Evolutionary conservation across 2,888 invertebrate genomes (phyloP).

Genomic region (Koerneria pararmatus): DNA sequence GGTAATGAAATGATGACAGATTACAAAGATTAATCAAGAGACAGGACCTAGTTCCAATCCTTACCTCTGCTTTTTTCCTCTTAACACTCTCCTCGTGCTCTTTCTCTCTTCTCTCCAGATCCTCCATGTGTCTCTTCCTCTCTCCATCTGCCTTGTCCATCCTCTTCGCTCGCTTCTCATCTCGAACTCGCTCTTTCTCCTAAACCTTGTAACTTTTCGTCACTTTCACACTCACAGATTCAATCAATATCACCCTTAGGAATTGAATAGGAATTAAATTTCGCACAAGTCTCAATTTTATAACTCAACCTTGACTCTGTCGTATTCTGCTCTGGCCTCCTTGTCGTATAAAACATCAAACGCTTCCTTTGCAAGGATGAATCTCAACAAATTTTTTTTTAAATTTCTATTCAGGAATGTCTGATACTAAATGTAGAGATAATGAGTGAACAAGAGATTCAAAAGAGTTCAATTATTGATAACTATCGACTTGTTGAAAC

Average conservation of each 20-base stretch:
- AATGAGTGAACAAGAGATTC: no score
- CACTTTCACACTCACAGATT: no score
- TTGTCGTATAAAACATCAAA: slow-evolving; percentile 41
- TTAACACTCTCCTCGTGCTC: slow-evolving; percentile 25
- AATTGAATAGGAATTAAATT: no score
- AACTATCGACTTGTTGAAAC: no score
- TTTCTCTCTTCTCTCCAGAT: slow-evolving; percentile 33
- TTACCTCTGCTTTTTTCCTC: slow-evolving; percentile 2
- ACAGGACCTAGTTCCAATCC: no score
- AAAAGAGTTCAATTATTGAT: no score
- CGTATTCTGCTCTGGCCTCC: slow-evolving; percentile 34
- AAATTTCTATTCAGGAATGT: slow-evolving; percentile 5
- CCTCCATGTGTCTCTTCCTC: slow-evolving; percentile 33
- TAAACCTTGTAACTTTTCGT: no score
- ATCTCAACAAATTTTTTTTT: slow-evolving; percentile 23
- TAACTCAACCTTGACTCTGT: slow-evolving; percentile 29
- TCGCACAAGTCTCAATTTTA: no score
- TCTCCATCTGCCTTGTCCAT: slow-evolving; percentile 38
- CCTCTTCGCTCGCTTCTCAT: slow-evolving; percentile 25
- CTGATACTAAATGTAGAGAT: neutral
- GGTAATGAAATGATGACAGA: no score
- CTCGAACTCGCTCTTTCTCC: slow-evolving; percentile 25
- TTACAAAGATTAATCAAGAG: no score
- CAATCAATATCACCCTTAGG: no score
- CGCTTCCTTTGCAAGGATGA: slow-evolving; percentile 41